Evolutionary conservation across 2,797 vertebrate species (phyloP).

Genomic region (Eulemur albifrons): DNA sequence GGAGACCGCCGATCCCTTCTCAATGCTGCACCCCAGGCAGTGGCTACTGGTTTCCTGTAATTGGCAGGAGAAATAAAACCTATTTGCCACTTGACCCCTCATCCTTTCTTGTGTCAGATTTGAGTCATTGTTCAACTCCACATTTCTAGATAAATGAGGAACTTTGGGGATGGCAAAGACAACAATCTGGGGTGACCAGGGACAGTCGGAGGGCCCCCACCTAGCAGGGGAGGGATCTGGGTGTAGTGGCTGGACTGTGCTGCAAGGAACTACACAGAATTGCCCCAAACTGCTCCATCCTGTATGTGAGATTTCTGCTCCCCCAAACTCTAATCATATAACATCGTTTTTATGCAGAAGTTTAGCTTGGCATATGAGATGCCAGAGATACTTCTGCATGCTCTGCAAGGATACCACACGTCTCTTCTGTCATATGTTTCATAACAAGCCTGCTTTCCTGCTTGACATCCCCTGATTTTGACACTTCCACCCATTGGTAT

Average conservation of each 20-base stretch:
- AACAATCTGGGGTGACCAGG: neutral
- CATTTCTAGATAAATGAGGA: neutral
- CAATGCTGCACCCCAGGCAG: neutral
- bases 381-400: neutral
- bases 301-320: neutral
- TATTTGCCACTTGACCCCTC: neutral
- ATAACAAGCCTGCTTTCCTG: neutral
- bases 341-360: neutral
- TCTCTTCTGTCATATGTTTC: neutral
- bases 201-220: fast-evolving
- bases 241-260: neutral
- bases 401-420: neutral
- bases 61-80: neutral
- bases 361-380: neutral
- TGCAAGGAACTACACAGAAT: neutral
- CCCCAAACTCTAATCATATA: neutral
- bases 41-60: neutral
- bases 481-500: neutral
- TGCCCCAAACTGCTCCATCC: neutral
- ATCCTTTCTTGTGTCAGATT: neutral
- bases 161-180: neutral
- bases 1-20: neutral
- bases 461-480: neutral
- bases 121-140: neutral
- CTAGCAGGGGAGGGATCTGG: neutral